Evolutionary conservation across 1,140 invertebrate genomes (phyloP).

Genomic region (Diorhabda sublineata): DNA sequence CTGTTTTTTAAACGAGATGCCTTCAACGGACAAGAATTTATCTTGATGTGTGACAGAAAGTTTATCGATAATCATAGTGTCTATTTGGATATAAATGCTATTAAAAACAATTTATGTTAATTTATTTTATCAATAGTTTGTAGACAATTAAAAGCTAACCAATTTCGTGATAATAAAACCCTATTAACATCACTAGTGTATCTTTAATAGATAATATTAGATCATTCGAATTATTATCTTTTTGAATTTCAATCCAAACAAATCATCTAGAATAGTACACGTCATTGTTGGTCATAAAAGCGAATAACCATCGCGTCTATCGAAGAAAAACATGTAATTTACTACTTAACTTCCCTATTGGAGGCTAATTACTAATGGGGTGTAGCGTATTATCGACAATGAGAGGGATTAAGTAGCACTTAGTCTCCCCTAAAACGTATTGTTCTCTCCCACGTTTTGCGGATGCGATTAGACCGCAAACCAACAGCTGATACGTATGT

Average conservation of each 20-base stretch:
- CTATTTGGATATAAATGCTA: neutral
- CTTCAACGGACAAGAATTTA: conserved; percentile 8
- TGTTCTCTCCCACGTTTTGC: conserved; percentile 16
- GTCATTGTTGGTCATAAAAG: neutral
- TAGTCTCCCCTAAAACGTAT: conserved; percentile 19
- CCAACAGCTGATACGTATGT: neutral
- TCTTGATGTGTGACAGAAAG: conserved; percentile 8
- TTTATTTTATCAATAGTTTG: neutral
- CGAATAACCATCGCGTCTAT: neutral
- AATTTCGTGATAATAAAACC: too few relatives aligned
- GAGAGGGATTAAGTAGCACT: conserved; percentile 29
- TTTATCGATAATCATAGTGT: conserved; percentile 1
- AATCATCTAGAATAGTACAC: neutral
- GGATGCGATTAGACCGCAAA: conserved; percentile 9
- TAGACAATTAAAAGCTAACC: too few relatives aligned
- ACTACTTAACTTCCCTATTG: conserved; percentile 27
- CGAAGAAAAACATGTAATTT: conserved; percentile 25
- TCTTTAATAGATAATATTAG: too few relatives aligned
- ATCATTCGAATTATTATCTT: too few relatives aligned
- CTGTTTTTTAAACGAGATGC: conserved; percentile 15
- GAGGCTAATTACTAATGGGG: conserved; percentile 26
- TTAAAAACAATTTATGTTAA: neutral
- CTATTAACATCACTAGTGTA: too few relatives aligned
- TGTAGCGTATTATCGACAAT: conserved; percentile 26
- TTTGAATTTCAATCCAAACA: too few relatives aligned